A percentile compares a stretch with the other conserved stretches of the same genome.
Evolutionary conservation across 2,797 vertebrate species (phyloP).

Genomic region (Hydrophis major): DNA sequence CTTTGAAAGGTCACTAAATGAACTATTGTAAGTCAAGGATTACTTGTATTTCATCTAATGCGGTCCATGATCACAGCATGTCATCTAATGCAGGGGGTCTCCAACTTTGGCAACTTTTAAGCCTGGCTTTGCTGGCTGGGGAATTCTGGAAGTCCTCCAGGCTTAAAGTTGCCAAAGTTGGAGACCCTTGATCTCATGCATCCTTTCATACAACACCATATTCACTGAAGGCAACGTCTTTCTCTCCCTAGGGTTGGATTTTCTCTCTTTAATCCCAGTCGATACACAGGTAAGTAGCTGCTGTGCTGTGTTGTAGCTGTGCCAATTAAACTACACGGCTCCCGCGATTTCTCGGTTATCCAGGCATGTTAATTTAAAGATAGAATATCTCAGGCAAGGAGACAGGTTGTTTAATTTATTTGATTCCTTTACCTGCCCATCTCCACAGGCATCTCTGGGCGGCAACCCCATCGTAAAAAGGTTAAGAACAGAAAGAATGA

Average conservation of each 20-base stretch:
- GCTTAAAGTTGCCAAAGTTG: no score
- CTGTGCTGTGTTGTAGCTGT: not conserved
- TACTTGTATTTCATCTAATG: not conserved
- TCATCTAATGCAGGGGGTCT: no score
- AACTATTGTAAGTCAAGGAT: no score
- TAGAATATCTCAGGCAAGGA: not conserved
- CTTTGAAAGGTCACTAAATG: no score
- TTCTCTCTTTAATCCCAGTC: constrained; percentile 93
- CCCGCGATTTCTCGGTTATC: not conserved
- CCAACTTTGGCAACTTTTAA: no score
- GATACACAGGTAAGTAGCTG: constrained; percentile 85
- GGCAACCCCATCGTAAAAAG: not conserved
- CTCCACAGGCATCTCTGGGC: not conserved
- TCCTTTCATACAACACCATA: not conserved
- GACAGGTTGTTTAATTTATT: not conserved
- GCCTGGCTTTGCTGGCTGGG: no score
- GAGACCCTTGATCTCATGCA: not conserved
- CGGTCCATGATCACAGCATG: not conserved
- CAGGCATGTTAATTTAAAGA: not conserved
- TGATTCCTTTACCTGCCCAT: not conserved
- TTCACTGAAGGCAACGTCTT: not conserved
- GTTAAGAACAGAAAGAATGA: not conserved
- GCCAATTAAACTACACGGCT: not conserved
- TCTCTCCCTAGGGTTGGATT: constrained; percentile 86
- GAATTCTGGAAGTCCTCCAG: no score